Evolutionary conservation across 2,113 vertebrate genomes (phyloP).

Genomic region (Salvelinus sp.): DNA sequence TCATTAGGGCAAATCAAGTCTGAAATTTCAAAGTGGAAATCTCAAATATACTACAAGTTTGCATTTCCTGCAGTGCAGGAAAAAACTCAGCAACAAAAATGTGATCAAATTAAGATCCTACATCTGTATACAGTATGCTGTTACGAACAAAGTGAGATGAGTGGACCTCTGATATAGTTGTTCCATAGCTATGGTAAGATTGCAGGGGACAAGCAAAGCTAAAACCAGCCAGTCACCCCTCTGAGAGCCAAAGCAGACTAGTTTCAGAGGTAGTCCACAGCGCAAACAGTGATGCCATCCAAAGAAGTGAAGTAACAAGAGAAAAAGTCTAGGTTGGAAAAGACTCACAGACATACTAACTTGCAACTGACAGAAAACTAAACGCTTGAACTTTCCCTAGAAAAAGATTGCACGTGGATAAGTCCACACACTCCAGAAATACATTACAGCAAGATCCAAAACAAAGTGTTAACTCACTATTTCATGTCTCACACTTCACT

Average conservation of each 20-base stretch:
- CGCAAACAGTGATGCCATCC: conserved; percentile 14
- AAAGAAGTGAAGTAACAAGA: not conserved
- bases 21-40: no score
- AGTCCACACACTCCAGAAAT: not conserved
- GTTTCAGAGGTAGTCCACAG: conserved; percentile 66
- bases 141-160: conserved; percentile 57
- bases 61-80: no score
- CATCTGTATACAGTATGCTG: conserved; percentile 34
- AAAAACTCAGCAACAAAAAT: no score
- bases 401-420: not conserved
- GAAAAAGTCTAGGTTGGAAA: no score
- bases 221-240: conserved; percentile 29
- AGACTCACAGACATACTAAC: conserved; percentile 19
- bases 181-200: conserved; percentile 48
- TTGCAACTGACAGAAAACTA: conserved; percentile 30
- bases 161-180: conserved; percentile 23
- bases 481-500: not conserved
- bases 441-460: not conserved
- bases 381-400: not conserved
- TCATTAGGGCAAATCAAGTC: no score
- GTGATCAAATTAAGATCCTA: no score
- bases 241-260: conserved; percentile 44
- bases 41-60: no score
- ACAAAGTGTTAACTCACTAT: not conserved
- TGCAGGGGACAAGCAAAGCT: conserved; percentile 10